A percentile compares a stretch with the other conserved stretches of the same genome.
Evolutionary conservation across 2,113 vertebrate genomes (phyloP).

Genomic region (Sphyrna mokarran): DNA sequence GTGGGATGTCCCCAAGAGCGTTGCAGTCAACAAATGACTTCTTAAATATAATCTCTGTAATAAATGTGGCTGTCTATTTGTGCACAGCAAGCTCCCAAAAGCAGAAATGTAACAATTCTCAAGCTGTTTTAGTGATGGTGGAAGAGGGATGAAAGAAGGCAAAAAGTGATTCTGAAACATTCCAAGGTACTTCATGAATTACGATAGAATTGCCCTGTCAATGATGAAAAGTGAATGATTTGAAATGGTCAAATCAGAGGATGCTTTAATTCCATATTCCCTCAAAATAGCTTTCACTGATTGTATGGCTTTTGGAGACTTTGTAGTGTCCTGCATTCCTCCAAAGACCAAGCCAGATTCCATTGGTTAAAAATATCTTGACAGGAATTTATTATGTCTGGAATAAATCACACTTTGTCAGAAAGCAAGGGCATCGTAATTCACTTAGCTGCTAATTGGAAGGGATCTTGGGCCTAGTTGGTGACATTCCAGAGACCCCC

Average conservation of each 20-base stretch:
- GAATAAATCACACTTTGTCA: background rate
- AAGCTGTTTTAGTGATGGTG: background rate
- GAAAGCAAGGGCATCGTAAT: background rate
- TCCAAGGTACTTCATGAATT: background rate
- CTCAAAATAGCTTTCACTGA: background rate
- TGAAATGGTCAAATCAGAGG: background rate
- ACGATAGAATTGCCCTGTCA: background rate
- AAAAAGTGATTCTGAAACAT: background rate
- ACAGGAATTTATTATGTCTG: background rate
- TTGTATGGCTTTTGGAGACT: background rate
- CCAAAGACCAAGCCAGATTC: background rate
- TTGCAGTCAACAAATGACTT: background rate
- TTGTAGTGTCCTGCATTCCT: background rate
- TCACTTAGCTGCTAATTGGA: background rate
- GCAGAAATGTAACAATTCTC: background rate
- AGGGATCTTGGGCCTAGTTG: background rate
- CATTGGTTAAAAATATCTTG: background rate
- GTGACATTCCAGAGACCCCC: background rate
- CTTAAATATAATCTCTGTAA: background rate
- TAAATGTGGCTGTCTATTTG: background rate
- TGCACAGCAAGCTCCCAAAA: background rate
- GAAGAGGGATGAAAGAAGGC: background rate
- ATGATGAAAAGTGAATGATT: background rate
- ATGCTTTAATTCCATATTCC: background rate
- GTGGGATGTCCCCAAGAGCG: background rate